Percentiles rank a stretch among this genome's conserved stretches.
These are phyloP conservation scores for Phrynosoma blainvillii DNA, from an alignment of 2,113 vertebrate species.

Conservation along the genomic window DNA sequence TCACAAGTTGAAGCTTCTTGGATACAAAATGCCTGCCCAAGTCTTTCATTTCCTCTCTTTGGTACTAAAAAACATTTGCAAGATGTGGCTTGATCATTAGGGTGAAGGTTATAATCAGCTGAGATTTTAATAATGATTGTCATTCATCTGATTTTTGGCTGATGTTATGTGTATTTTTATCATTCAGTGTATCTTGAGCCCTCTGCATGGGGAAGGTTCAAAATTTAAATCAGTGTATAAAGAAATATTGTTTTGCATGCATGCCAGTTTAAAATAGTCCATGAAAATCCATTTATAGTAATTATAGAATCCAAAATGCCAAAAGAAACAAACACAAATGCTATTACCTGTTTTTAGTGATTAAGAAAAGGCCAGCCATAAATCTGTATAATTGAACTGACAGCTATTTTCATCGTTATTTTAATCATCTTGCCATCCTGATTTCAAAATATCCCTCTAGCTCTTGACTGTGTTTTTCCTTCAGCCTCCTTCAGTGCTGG, in stretches of 20 bases:
- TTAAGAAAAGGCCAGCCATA: not conserved
- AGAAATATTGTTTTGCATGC: not conserved
- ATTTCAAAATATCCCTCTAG: not conserved
- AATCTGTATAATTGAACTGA: constrained; percentile 18
- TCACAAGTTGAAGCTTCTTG: not conserved
- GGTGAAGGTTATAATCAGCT: not conserved
- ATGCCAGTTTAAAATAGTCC: not conserved
- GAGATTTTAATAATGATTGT: not conserved
- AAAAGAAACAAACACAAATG: constrained; percentile 53
- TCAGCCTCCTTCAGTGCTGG: constrained; percentile 38
- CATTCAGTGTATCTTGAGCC: not conserved
- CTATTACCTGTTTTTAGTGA: constrained; percentile 48
- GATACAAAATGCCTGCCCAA: not conserved
- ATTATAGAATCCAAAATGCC: constrained; percentile 31
- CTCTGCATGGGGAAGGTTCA: not conserved
- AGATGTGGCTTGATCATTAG: not conserved
- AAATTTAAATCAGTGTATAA: not conserved
- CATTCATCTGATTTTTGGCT: not conserved
- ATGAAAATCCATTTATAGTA: constrained; percentile 11
- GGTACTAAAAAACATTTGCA: not conserved
- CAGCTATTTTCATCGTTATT: constrained; percentile 47
- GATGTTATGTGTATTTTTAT: not conserved
- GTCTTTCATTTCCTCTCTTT: not conserved
- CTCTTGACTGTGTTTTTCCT: constrained; percentile 9
- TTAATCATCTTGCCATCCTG: constrained; percentile 35